Evolutionary conservation across 92 coral and sea anemone species (phyloP), one percentile per base, ranked within the genome.

Genomic region (Ricordea florida): DNA sequence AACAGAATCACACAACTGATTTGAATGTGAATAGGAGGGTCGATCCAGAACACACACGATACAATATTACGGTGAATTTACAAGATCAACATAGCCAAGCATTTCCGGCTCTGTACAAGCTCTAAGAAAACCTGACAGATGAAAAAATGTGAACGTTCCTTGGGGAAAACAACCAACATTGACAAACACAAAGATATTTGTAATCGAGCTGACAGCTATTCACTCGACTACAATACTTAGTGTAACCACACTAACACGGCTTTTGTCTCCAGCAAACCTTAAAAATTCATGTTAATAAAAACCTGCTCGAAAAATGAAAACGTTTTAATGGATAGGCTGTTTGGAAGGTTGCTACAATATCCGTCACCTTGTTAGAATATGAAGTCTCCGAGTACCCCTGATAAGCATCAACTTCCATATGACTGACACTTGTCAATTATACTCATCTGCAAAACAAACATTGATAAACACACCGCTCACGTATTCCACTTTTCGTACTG

Each of bases 41-140:
- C 24, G 52, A 17, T 64, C 35, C 71, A 56, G 52, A 73, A 87
- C 63, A 79, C 90, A 58, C 77, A 82, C 45, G 83, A 88, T 38
- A 59, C 77, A 55, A 59, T 65, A 51, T 62, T 48, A 55, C 25
- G 64, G 58, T 40, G 74, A 51, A 46, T 73, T 58, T 81, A 79
- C 66, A 64, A 44, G 81, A 57, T 59, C 69, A 58, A 73, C 69
- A 73, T 59, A 61, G 32, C 69, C 69, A 48, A 80, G 69, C 75
- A 69, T 81, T 85, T 89, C 94, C 91, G 94, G 94, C 42, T 47
- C 78, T 82, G 77, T 46, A 26, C 47, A 47, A 17, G 59, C 43
- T 58, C 68, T 37, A 8, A 73, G 44, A 47, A 44, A 44, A 57
- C 45, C 33, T 73, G 80, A 73, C 80, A 73, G 80, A 46, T 44